These are phyloP conservation scores for Drosophila parabipectinata DNA, from an alignment of 1,140 invertebrate genomes.

Conservation along the genomic window DNA sequence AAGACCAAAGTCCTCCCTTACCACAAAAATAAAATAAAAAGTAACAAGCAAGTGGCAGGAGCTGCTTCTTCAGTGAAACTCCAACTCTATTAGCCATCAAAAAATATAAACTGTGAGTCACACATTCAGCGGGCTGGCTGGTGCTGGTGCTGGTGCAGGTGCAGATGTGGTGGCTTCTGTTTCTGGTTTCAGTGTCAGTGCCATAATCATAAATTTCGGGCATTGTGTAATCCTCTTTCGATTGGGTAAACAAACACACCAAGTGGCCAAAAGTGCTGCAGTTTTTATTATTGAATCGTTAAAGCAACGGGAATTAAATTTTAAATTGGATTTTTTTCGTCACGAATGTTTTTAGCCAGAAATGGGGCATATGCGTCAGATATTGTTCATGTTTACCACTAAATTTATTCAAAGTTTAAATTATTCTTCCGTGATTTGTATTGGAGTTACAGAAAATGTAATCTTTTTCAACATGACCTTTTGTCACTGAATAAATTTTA, in stretches of 20 bases:
- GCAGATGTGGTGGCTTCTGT: conserved; percentile 36
- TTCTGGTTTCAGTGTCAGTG: conserved; percentile 46
- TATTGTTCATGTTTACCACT: neutral
- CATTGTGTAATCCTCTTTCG: conserved; percentile 54
- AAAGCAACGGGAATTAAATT: conserved; percentile 24
- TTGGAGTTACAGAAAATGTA: neutral
- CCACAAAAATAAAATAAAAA: conserved; percentile 2
- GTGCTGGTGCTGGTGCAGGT: conserved; percentile 48
- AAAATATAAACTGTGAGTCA: conserved; percentile 41
- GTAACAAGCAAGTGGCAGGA: conserved; percentile 13
- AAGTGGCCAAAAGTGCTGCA: conserved; percentile 15
- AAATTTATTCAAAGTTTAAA: neutral
- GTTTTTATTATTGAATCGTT: conserved; percentile 34
- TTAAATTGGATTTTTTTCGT: conserved; percentile 24
- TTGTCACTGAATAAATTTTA: neutral
- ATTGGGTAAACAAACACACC: conserved; percentile 43
- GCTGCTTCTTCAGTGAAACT: neutral
- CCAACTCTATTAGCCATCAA: conserved; percentile 8
- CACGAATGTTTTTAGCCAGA: no score
- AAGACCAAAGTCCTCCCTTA: conserved; percentile 29
- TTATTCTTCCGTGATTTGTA: no score
- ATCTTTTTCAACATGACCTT: no score
- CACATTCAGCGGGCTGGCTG: conserved; percentile 11
- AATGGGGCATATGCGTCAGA: neutral
- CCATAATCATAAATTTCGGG: conserved; percentile 47